phyloP scores from a whole-genome alignment of 2,797 vertebrate species.

The Allenopithecus nigroviridis region DNA sequence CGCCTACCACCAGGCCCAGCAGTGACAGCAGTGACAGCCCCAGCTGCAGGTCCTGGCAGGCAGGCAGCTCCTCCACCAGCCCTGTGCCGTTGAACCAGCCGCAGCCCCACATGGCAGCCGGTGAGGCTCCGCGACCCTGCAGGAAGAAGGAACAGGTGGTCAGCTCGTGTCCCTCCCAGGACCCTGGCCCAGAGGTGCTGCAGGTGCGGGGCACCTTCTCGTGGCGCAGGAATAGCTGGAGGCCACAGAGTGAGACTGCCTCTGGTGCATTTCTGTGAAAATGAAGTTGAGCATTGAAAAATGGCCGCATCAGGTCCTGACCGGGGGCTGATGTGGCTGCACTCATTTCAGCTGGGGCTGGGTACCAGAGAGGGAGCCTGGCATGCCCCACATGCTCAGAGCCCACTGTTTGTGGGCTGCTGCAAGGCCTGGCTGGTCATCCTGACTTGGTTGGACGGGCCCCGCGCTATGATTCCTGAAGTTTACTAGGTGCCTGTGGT shows the following conservation, averaged over 20 bases:
- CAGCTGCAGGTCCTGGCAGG: conserved; percentile 95
- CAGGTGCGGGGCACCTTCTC: background rate
- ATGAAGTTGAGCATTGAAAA: background rate
- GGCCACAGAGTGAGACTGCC: background rate
- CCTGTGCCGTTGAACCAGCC: conserved; percentile 90
- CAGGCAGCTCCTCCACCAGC: conserved; percentile 86
- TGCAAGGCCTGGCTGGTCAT: background rate
- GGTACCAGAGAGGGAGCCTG: background rate
- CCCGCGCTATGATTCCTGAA: background rate
- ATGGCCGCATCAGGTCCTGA: background rate
- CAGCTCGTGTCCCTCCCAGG: background rate
- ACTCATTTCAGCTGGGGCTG: background rate
- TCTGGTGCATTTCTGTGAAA: background rate
- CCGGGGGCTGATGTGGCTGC: background rate
- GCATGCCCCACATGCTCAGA: background rate
- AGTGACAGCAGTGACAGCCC: conserved; percentile 93
- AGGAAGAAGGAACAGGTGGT: background rate
- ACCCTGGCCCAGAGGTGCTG: background rate
- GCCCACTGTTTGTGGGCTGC: no score
- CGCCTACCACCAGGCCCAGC: conserved; percentile 94
- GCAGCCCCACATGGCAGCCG: conserved; percentile 96
- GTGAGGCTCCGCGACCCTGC: conserved; percentile 83
- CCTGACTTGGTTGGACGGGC: background rate
- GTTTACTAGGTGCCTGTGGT: background rate
- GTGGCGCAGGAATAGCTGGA: background rate